phyloP scores from a whole-genome alignment of 2,888 invertebrate species.

The Macrophya annulata region DNA sequence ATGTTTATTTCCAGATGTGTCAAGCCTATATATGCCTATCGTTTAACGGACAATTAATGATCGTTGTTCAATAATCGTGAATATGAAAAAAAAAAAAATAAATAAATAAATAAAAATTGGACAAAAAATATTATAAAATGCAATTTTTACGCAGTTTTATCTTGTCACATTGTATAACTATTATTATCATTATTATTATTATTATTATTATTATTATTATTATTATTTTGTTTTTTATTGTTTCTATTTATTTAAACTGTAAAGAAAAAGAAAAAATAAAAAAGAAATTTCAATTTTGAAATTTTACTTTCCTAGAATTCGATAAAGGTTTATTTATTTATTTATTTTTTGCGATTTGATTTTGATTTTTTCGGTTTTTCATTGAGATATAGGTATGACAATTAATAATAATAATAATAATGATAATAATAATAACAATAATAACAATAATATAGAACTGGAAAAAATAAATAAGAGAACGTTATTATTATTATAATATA shows the following conservation, averaged over 20 bases:
- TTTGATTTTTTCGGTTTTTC: no score
- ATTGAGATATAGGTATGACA: neutral
- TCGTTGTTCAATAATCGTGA: neutral
- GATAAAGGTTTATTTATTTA: neutral
- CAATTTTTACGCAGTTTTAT: neutral
- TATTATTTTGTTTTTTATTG: neutral
- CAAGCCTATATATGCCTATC: neutral
- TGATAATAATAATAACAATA: neutral
- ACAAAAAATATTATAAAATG: neutral
- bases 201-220: no score
- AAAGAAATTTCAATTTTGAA: neutral
- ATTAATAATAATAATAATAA: neutral
- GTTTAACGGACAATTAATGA: neutral
- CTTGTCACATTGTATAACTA: neutral
- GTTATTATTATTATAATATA: constrained; percentile 7
- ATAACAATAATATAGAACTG: neutral
- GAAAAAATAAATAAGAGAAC: constrained; percentile 1
- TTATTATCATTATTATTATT: neutral
- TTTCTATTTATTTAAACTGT: neutral
- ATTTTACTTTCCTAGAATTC: neutral
- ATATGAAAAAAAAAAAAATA: neutral
- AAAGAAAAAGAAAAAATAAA: neutral
- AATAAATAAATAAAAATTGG: neutral
- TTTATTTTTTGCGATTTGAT: neutral
- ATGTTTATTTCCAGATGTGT: constrained; percentile 13